Evolutionary conservation across 2,113 vertebrate genomes (phyloP).

Genomic region (Tetrax tetrax): DNA sequence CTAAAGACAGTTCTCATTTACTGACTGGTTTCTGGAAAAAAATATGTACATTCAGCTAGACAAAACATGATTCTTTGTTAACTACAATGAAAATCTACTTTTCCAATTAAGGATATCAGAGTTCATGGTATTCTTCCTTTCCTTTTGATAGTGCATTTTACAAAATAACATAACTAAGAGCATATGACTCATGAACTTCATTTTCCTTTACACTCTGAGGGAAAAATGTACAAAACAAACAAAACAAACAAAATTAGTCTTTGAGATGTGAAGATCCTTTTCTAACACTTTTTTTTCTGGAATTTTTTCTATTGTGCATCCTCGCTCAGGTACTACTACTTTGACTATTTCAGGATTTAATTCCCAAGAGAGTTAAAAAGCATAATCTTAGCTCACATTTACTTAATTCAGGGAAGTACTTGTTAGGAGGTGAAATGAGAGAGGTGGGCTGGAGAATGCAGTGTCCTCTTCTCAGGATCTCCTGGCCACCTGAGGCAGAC

Average conservation of each 20-base stretch:
- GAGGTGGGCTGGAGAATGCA: not conserved
- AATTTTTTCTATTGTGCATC: not conserved
- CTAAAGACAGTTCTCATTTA: not conserved
- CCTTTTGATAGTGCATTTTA: not conserved
- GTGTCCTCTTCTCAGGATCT: not conserved
- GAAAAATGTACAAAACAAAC: not conserved
- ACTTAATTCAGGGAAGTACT: not conserved
- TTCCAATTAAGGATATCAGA: not conserved
- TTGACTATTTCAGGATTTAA: not conserved
- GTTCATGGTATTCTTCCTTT: not conserved
- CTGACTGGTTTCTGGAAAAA: not conserved
- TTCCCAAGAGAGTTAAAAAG: not conserved
- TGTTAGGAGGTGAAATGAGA: not conserved
- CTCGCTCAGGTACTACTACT: not conserved
- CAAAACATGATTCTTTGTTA: not conserved
- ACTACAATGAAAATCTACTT: not conserved
- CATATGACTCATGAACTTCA: not conserved
- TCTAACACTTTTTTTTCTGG: not conserved
- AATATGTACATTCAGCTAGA: not conserved
- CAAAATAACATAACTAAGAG: not conserved
- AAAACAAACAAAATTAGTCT: not conserved
- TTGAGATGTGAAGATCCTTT: not conserved
- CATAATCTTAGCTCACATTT: not conserved
- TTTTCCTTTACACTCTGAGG: not conserved
- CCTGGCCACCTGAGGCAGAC: not conserved